Percentiles rank a stretch among this genome's conserved stretches.
These are phyloP conservation scores for Bagarius yarrelli DNA, from an alignment of 2,113 vertebrate species.

Conservation along the genomic window DNA sequence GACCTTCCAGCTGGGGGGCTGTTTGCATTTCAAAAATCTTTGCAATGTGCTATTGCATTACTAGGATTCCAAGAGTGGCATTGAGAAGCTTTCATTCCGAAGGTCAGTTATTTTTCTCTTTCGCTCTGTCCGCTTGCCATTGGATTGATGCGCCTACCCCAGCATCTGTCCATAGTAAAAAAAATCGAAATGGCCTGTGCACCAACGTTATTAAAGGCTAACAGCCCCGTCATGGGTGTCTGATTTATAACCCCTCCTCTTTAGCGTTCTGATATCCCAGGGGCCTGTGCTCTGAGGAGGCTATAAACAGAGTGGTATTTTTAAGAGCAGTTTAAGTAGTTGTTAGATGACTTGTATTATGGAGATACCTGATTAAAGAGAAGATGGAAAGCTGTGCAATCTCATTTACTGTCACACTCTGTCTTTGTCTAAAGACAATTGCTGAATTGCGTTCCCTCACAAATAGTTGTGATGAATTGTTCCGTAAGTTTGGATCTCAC, in stretches of 20 bases:
- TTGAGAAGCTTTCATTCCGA: constrained; percentile 51
- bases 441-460: neutral
- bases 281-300: constrained; percentile 48
- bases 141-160: constrained; percentile 44
- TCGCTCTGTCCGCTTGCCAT: constrained; percentile 22
- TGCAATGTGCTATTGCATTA: constrained; percentile 50
- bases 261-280: constrained; percentile 56
- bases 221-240: constrained; percentile 48
- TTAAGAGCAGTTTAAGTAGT: constrained; percentile 69
- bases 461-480: neutral
- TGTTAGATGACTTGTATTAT: constrained; percentile 68
- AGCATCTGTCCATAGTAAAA: constrained; percentile 52
- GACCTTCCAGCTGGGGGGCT: constrained; percentile 38
- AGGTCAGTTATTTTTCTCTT: constrained; percentile 48
- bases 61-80: constrained; percentile 49
- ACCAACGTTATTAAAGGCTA: constrained; percentile 64
- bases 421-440: neutral
- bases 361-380: constrained; percentile 67
- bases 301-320: constrained; percentile 70
- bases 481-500: neutral
- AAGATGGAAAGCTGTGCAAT: constrained; percentile 42
- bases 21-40: constrained; percentile 49
- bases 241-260: constrained; percentile 63
- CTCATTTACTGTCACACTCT: neutral
- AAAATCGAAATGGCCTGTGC: constrained; percentile 51